Base-by-base conservation (phyloP, 2,113 vertebrate genomes). In the Tragelaphus scriptus region DNA sequence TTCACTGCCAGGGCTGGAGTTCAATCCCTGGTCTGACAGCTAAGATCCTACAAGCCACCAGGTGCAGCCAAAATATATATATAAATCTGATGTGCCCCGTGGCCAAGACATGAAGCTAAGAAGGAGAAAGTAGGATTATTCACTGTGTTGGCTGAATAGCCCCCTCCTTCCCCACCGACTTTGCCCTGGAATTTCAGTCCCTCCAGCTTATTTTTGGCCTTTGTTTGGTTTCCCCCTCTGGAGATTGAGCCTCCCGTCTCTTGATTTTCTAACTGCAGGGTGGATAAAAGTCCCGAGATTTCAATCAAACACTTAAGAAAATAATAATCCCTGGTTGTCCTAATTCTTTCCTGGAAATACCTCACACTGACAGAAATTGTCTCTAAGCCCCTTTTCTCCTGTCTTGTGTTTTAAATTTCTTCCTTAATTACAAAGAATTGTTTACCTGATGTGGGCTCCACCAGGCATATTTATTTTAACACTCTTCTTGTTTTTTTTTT, bases 271-370 rank as follows among this genome's bases (percentile, higher is more conserved):
- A 94, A 97, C 97, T 92, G 93, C 80, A 90, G 91, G 98, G 98
- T 36, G 95, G 97, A 98, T 98, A 98, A 98, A 98, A 98, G 98
- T 97, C 98, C 98, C 0, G 98, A 98, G 98, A 98, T 98, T 98
- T 98, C 98, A 98, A 98, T 98, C 99, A 98, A 98, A 98, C 96
- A 98, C 98, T 98, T 98, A 98, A 98, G 98, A 98, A 99, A 98
- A 98, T 98, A 98, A 98, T 99, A 99, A 99, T 99, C 98, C 98
- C 96, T 90, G 51, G 96, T 97, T 98, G 98, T 97, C 98, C 98
- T 98, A 98, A 98, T 99, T 99, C 98, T 98, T 98, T 95, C 97
- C 89, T 49, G 97, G 79, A 98, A 99, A 97, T 96, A 96, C 97
- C 97, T 98, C 98, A 93, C 96, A 91, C 94, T 95, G 97, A 98